These are phyloP conservation scores for Rhinolophus sinicus DNA, from an alignment of 2,113 vertebrate species.

Conservation along the genomic window DNA sequence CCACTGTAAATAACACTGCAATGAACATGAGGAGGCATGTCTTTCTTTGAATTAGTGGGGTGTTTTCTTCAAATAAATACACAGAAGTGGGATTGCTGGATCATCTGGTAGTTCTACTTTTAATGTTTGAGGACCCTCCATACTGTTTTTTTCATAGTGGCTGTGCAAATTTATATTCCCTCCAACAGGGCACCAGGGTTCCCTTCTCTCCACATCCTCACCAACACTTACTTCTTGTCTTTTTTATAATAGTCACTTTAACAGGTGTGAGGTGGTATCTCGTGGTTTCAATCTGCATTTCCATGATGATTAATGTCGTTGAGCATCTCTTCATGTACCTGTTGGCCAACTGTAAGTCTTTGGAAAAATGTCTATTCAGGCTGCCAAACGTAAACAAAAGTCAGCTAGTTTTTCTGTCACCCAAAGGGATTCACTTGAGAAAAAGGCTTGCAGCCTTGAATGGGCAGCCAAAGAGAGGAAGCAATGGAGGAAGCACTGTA, in stretches of 20 bases:
- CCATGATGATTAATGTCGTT: not conserved
- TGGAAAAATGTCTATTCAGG: not conserved
- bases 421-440: not conserved
- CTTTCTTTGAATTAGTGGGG: no score
- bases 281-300: not conserved
- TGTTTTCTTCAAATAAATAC: no score
- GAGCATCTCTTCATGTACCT: not conserved
- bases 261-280: not conserved
- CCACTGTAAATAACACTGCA: no score
- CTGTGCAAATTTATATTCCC: no score
- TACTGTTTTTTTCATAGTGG: no score
- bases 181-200: no score
- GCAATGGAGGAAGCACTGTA: not conserved
- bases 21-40: no score
- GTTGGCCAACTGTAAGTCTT: not conserved
- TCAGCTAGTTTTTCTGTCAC: not conserved
- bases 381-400: not conserved
- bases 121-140: not conserved
- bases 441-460: not conserved
- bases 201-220: no score
- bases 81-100: no score
- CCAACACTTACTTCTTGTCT: no score
- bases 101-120: no score
- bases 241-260: not conserved
- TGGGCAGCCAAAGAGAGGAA: not conserved